Evolutionary conservation across 1,140 invertebrate genomes (phyloP), one percentile per base, ranked within the genome.

Genomic region (Drosophila orosa): DNA sequence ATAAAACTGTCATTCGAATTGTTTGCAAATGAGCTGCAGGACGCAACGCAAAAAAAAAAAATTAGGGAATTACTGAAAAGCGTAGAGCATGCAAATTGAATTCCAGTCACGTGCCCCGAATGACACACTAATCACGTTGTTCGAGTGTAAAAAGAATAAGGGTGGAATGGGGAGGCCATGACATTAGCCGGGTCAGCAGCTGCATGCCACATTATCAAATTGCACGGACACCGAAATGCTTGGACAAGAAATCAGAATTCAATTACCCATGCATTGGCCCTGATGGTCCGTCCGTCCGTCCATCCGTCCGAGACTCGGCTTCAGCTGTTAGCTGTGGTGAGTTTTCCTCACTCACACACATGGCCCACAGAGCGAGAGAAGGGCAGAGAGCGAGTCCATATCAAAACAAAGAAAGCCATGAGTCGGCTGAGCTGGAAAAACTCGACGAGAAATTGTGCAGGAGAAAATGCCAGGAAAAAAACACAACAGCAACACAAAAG

Each of bases 371-470:
- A 59, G 42, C 52, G 13, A 62, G 29, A 24, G 44, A 47, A 55
- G 22, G 68, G 22, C 59, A 82, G 76, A 73, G 84, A 63, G 50
- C 29, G 67, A 69, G 52, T 62, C 74, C 71, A 61, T 67, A 87
- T 87, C 84, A 87, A 87, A 87, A 87, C 83, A 87, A 87, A 87
- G 83, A 65, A 86, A 87, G 61, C 68, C 73, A 67, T 62, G 74
- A 71, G 67, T 39, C 44, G 67, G 59, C 52, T 42, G 55, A 59
- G 67, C 50, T 56, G 57, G 44, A 59, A 61, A 86, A 85, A 78
- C 82, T 85, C 82, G 78, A 58, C 60, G 57, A 52, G 50, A 78
- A 78, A 52, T 47, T 62, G 62, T 60, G 22, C 13, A 52, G 7
- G 31, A 19, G 22, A 40, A 58, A 48, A 56, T 1, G 9, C n/a